Evolutionary conservation across 2,888 invertebrate genomes (phyloP).

Genomic region (Orthosia cruda): DNA sequence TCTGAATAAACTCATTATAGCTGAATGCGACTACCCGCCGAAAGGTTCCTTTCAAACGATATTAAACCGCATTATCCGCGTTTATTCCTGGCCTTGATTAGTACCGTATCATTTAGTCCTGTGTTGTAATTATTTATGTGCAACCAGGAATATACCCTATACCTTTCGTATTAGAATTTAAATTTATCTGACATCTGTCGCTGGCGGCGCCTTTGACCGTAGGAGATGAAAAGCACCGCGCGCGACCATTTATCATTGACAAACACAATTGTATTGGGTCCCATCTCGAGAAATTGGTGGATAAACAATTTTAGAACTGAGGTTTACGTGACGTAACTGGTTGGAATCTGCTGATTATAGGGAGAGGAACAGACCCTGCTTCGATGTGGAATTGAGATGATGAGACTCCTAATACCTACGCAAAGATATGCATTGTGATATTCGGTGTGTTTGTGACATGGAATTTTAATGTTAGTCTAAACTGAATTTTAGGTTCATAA

Average conservation of each 20-base stretch:
- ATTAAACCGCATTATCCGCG: conserved; percentile 91
- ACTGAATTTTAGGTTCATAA: background rate
- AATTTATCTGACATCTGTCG: conserved; percentile 65
- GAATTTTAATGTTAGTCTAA: background rate
- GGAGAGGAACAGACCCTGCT: conserved; percentile 49
- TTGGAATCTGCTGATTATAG: conserved; percentile 69
- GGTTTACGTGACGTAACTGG: conserved; percentile 78
- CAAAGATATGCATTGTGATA: conserved; percentile 11
- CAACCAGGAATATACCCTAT: conserved; percentile 73
- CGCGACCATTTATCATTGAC: conserved; percentile 91
- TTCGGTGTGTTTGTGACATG: background rate
- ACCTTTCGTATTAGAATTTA: conserved; percentile 59
- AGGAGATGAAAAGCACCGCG: conserved; percentile 90
- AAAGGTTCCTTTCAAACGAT: conserved; percentile 90
- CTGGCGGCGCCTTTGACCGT: conserved; percentile 88
- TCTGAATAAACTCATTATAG: conserved; percentile 91
- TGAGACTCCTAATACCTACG: conserved; percentile 13
- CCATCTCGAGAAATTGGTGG: conserved; percentile 88
- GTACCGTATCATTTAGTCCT: conserved; percentile 92
- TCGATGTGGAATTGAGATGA: conserved; percentile 31
- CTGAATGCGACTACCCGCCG: conserved; percentile 90
- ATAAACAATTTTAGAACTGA: conserved; percentile 88
- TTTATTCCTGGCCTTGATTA: conserved; percentile 91
- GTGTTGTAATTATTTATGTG: conserved; percentile 87
- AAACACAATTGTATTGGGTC: conserved; percentile 91